phyloP scores from a whole-genome alignment of 2,888 invertebrate species.

The Bembecia ichneumoniformis region DNA sequence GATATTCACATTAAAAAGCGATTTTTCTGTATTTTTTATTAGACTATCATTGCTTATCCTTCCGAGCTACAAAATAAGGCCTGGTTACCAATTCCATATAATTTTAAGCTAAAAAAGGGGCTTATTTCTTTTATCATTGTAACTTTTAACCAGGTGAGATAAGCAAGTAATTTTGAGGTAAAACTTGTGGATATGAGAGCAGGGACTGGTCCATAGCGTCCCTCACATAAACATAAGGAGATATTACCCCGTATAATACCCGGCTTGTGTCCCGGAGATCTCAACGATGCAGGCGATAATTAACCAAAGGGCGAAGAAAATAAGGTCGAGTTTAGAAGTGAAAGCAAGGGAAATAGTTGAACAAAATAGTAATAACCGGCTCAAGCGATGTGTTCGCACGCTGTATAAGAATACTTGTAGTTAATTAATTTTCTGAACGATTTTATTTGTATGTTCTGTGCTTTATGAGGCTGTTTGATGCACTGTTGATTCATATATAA shows the following conservation, averaged over 20 bases:
- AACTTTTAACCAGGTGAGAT: conserved; percentile 26
- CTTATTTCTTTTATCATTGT: background rate
- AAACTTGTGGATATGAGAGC: conserved; percentile 35
- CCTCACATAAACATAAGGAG: conserved; percentile 37
- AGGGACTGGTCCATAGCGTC: conserved; percentile 29
- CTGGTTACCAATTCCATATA: too few relatives aligned
- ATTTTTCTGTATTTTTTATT: too few relatives aligned
- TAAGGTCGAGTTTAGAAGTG: background rate
- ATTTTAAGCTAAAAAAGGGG: too few relatives aligned
- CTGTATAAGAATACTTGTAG: conserved; percentile 7
- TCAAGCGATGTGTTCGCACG: conserved; percentile 10
- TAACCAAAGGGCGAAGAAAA: background rate
- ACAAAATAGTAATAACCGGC: conserved; percentile 7
- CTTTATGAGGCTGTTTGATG: too few relatives aligned
- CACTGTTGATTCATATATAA: too few relatives aligned
- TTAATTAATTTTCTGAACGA: conserved; percentile 10
- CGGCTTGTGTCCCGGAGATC: background rate
- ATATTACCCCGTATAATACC: conserved; percentile 21
- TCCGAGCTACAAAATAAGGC: too few relatives aligned
- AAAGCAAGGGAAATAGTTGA: conserved; percentile 5
- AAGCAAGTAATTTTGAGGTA: conserved; percentile 32
- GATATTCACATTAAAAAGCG: too few relatives aligned
- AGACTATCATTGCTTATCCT: too few relatives aligned
- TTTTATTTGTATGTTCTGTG: too few relatives aligned
- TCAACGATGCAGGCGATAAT: background rate